Evolutionary conservation across 2,113 vertebrate genomes (phyloP).

Genomic region (Calypte anna): DNA sequence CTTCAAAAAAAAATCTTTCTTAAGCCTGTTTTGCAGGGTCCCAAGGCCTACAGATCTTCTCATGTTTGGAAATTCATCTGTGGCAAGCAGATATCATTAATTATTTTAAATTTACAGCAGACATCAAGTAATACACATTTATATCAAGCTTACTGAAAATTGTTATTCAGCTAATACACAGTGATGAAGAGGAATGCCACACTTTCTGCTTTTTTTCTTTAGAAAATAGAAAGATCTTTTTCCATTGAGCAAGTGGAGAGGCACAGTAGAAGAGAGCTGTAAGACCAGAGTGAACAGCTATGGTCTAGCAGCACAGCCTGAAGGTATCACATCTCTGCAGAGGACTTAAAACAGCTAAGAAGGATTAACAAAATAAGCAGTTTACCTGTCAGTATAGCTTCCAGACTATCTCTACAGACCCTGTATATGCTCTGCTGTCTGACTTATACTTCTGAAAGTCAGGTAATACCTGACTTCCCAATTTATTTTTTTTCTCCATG

Average conservation of each 20-base stretch:
- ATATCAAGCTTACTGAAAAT: background rate
- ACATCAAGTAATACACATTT: background rate
- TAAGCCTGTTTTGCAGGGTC: background rate
- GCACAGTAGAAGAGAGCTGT: background rate
- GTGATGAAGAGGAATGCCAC: background rate
- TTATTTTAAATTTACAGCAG: background rate
- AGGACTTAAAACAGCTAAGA: background rate
- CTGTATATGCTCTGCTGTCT: constrained; percentile 19
- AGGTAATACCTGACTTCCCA: constrained; percentile 23
- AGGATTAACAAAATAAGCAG: constrained; percentile 37
- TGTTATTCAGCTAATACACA: background rate
- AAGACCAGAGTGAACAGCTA: background rate
- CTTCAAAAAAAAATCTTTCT: background rate
- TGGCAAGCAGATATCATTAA: background rate
- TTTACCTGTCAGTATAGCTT: constrained; percentile 29
- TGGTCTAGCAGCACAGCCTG: background rate
- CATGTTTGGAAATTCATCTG: background rate
- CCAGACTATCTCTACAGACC: background rate
- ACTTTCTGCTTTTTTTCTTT: background rate
- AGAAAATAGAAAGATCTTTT: background rate
- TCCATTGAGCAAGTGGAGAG: background rate
- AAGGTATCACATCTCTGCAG: background rate
- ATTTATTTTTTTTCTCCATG: background rate
- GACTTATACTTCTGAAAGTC: constrained; percentile 1
- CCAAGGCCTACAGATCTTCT: background rate